Percentiles rank a stretch among this genome's conserved stretches.
phyloP scores from a whole-genome alignment of 2,888 invertebrate genomes.

The Tetramorium bicarinatum region DNA sequence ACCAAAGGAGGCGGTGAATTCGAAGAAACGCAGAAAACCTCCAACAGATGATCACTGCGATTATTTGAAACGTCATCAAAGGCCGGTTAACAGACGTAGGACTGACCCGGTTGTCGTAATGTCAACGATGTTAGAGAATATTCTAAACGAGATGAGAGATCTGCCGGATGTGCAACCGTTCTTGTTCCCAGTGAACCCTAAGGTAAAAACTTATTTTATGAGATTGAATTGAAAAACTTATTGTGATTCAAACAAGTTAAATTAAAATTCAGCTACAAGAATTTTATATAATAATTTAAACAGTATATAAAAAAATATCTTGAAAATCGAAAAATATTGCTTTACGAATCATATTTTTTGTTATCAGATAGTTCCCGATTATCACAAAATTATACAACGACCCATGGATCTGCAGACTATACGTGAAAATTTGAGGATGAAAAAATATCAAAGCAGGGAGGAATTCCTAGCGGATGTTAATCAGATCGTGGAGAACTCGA shows the following conservation, averaged over 20 bases:
- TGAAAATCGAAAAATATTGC: neutral
- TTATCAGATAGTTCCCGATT: conserved; percentile 95
- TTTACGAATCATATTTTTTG: conserved; percentile 10
- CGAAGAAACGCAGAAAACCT: conserved; percentile 90
- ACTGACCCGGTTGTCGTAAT: conserved; percentile 99
- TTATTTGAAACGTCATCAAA: conserved; percentile 93
- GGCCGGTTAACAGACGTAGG: conserved; percentile 95
- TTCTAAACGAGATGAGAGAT: conserved; percentile 96
- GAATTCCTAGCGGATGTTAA: conserved; percentile 98
- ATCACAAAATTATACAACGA: conserved; percentile 95
- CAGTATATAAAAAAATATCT: neutral
- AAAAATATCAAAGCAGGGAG: conserved; percentile 97
- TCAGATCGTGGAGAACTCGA: conserved; percentile 98
- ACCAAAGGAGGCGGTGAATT: conserved; percentile 91
- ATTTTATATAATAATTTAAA: conserved; percentile 15
- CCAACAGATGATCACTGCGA: conserved; percentile 93
- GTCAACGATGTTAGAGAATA: conserved; percentile 95
- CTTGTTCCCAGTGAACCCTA: conserved; percentile 97
- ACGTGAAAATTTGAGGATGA: conserved; percentile 94
- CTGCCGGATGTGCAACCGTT: conserved; percentile 97
- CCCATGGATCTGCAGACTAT: conserved; percentile 99
- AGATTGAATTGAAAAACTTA: neutral
- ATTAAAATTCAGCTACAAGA: neutral
- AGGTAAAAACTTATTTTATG: conserved; percentile 87
- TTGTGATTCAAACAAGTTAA: neutral